A percentile compares a stretch with the other conserved stretches of the same genome.
Conservation (phyloP, 2,888 invertebrate species). For the Colletes collaris region DNA sequence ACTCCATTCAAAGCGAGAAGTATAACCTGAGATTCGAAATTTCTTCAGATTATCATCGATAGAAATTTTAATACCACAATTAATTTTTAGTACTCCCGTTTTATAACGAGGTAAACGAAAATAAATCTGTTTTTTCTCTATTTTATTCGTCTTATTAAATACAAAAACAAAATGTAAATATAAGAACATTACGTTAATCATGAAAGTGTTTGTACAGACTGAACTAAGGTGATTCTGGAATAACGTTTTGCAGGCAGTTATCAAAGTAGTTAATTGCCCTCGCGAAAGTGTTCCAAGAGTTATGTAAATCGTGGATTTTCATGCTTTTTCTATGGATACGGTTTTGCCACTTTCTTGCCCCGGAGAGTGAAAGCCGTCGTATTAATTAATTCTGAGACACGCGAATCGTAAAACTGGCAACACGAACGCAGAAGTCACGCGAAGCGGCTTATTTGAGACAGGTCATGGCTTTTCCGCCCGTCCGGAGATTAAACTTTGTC, state of each 20-base stretch:
- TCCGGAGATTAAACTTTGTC: conserved; percentile 21
- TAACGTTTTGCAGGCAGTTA: background rate
- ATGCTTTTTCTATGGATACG: background rate
- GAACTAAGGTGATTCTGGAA: background rate
- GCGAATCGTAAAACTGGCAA: conserved; percentile 4
- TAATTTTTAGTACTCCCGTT: conserved; percentile 1
- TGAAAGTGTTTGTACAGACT: too few species aligned
- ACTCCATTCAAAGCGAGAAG: too few species aligned
- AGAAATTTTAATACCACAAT: conserved; percentile 1
- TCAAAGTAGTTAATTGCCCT: conserved; percentile 1
- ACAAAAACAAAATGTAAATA: too few species aligned
- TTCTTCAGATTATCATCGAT: too few species aligned
- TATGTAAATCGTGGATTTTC: conserved; percentile 21
- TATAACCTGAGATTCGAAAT: too few species aligned
- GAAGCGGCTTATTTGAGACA: conserved; percentile 71
- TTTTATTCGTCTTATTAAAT: too few species aligned
- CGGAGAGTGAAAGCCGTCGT: conserved; percentile 36
- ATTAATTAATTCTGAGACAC: conserved; percentile 18
- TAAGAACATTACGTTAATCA: too few species aligned
- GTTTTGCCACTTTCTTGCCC: conserved; percentile 25
- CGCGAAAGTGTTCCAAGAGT: conserved; percentile 28
- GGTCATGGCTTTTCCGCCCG: conserved; percentile 73
- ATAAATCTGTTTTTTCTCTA: too few species aligned
- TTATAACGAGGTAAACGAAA: background rate
- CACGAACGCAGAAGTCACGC: conserved; percentile 28